Evolutionary conservation across 2,113 vertebrate genomes (phyloP).

Genomic region (Rhea pennata): DNA sequence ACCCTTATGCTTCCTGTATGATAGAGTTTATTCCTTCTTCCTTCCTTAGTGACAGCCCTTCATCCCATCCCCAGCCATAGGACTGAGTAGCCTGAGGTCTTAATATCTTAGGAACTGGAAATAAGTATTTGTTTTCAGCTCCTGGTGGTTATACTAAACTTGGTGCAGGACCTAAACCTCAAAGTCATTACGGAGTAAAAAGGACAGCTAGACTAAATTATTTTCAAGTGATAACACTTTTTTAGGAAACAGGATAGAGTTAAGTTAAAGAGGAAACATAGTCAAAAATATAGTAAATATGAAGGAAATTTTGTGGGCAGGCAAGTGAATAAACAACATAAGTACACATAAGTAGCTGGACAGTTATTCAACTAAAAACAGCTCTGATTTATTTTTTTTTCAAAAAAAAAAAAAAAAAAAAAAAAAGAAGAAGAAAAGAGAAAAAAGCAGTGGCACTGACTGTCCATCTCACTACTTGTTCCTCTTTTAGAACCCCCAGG

Average conservation of each 20-base stretch:
- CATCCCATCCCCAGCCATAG: not conserved
- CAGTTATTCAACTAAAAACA: not conserved
- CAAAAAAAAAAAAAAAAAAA: not conserved
- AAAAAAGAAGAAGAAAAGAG: too few species aligned
- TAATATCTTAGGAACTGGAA: not conserved
- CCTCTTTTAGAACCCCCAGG: not conserved
- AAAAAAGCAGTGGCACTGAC: not conserved
- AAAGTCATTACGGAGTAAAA: not conserved
- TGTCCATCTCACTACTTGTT: not conserved
- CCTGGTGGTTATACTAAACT: not conserved
- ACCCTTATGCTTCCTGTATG: not conserved
- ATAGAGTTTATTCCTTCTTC: not conserved
- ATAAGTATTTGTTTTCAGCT: not conserved
- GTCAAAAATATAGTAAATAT: not conserved
- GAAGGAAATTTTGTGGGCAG: not conserved
- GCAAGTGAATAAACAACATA: not conserved
- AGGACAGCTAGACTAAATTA: not conserved
- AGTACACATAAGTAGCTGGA: not conserved
- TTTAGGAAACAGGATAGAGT: not conserved
- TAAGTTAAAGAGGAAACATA: not conserved
- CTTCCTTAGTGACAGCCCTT: not conserved
- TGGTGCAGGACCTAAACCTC: not conserved
- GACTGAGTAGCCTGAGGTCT: not conserved
- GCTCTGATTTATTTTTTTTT: accelerated
- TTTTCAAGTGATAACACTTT: not conserved